Evolutionary conservation across 1,140 invertebrate genomes (phyloP), one percentile per base, ranked within the genome.

Genomic region (Drosophila sucinea): DNA sequence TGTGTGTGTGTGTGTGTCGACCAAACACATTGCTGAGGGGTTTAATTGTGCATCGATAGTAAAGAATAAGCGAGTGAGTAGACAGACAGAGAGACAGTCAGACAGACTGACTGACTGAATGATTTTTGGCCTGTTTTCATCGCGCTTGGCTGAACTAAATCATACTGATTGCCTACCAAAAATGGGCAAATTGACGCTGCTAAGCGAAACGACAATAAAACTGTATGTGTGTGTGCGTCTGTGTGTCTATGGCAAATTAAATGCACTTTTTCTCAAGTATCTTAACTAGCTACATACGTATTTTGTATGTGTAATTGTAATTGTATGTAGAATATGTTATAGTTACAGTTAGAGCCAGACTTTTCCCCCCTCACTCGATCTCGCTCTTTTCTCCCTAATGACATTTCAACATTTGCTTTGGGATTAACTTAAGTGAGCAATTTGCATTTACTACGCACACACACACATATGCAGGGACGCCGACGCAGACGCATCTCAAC

Each of bases 11-110:
- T 55, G 58, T 47, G 17, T 67, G 70, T 54, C 51, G 70, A 68
- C 62, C 67, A 55, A 85, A 74, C 55, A 47, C 70, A 17, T 17
- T 51, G 44, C 25, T 51, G 44, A 23, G 44, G 44, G 71, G 63
- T 73, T 81, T 79, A 82, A 86, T 86, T 86, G 76, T 79, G 79
- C 72, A 70, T 75, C 78, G 74, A 86, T 71, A 35, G 73, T 57
- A 79, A 77, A 67, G 54, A 72, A 70, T 65, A 25, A 51, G 44
- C 44, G 44, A 51, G 23, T 51, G 44, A 27, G 44, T 51, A 51
- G 44, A 51, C 23, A 56, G 64, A 27, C 38, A 17, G 58, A 54
- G 55, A 73, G 62, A 69, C 63, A 60, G 63, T 70, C 33, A 25
- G 17, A 63, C 54, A 70, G 56, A 40, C 47, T 67, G 63, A 63